phyloP scores from a whole-genome alignment of 2,113 vertebrate species.

The Lethenteron camtschaticum region DNA sequence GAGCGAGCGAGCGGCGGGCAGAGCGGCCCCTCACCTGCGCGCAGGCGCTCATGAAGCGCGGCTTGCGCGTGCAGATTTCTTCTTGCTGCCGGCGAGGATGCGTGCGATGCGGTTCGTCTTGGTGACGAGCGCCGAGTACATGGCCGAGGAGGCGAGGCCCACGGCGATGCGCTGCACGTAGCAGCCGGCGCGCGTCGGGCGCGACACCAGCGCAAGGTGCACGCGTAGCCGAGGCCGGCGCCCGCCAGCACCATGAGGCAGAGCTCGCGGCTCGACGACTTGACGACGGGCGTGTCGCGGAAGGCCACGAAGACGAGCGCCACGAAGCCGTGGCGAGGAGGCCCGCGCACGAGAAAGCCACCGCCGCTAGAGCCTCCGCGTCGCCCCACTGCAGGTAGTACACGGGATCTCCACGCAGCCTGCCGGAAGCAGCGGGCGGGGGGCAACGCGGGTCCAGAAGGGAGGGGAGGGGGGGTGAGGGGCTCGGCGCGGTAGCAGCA shows the following conservation, averaged over 20 bases:
- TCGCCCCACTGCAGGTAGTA: slow-evolving; percentile 78
- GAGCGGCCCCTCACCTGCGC: slow-evolving; percentile 25
- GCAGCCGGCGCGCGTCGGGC: slow-evolving; percentile 63
- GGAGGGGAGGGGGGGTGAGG: too few species aligned
- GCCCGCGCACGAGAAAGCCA: slow-evolving; percentile 79
- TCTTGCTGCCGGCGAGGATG: slow-evolving; percentile 93
- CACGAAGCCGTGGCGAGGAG: slow-evolving; percentile 91
- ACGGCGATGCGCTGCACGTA: slow-evolving; percentile 87
- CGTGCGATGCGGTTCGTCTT: slow-evolving; percentile 96
- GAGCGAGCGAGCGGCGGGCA: too few species aligned
- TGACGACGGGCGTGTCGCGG: slow-evolving; percentile 89
- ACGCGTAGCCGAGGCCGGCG: slow-evolving; percentile 87
- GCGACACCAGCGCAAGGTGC: slow-evolving; percentile 85
- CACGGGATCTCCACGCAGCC: slow-evolving; percentile 59
- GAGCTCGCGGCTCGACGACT: slow-evolving; percentile 87
- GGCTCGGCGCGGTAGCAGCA: too few species aligned
- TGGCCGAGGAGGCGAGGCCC: slow-evolving; percentile 87
- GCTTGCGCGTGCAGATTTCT: slow-evolving; percentile 98
- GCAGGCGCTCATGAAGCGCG: slow-evolving; percentile 94
- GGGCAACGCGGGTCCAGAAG: too few species aligned
- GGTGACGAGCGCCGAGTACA: slow-evolving; percentile 85
- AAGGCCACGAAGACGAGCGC: slow-evolving; percentile 91
- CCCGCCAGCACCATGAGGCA: slow-evolving; percentile 92
- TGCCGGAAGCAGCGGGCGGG: slow-evolving; percentile 12
- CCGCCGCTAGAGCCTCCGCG: slow-evolving; percentile 79